Conservation (phyloP, 1,140 invertebrate genomes). For the Lucilia sericata region DNA sequence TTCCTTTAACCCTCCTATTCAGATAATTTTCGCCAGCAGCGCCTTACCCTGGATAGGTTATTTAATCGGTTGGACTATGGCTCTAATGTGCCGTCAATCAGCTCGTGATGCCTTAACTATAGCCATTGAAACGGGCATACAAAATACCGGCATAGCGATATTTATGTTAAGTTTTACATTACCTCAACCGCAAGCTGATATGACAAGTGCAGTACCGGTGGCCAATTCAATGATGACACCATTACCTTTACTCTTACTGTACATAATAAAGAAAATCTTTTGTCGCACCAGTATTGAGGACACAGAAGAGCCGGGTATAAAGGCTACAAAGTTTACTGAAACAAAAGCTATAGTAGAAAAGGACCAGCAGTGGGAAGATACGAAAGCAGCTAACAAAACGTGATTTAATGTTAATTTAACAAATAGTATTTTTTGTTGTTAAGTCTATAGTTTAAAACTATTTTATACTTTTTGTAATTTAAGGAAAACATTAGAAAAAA, state of each 20-base stretch:
- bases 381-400: not conserved
- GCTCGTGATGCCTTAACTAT: constrained; percentile 83
- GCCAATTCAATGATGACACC: constrained; percentile 94
- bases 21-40: constrained; percentile 87
- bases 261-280: constrained; percentile 51
- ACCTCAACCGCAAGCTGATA: constrained; percentile 79
- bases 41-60: constrained; percentile 91
- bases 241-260: constrained; percentile 76
- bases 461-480: too few relatives aligned
- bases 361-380: not conserved
- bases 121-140: constrained; percentile 92
- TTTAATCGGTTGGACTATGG: constrained; percentile 76
- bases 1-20: constrained; percentile 44
- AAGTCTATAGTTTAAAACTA: too few relatives aligned
- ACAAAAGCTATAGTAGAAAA: constrained; percentile 44
- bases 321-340: constrained; percentile 41
- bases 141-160: constrained; percentile 94
- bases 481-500: too few relatives aligned
- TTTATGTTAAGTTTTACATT: constrained; percentile 80
- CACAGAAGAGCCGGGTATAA: constrained; percentile 30
- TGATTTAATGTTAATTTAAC: not conserved
- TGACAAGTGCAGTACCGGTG: constrained; percentile 90
- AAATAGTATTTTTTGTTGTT: too few relatives aligned
- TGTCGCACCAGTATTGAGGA: constrained; percentile 46
- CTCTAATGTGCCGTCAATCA: constrained; percentile 74